A percentile compares a stretch with the other conserved stretches of the same genome.
These are phyloP conservation scores for Aselliscus stoliczkanus DNA, from an alignment of 2,797 vertebrate species.

Conservation along the genomic window DNA sequence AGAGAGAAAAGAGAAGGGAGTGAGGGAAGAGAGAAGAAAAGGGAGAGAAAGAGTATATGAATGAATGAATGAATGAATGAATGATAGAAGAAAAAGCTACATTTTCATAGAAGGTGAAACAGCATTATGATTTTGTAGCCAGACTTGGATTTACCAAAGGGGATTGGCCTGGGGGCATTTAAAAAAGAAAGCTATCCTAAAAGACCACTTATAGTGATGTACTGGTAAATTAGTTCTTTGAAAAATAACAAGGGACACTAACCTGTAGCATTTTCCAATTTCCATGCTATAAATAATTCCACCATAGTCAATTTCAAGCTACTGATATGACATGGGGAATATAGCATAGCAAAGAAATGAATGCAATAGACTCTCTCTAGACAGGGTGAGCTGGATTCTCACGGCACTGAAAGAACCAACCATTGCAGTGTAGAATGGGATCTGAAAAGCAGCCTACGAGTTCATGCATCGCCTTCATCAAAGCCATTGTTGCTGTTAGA, in stretches of 20 bases:
- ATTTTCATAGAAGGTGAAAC: neutral
- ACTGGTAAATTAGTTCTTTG: neutral
- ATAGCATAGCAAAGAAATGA: neutral
- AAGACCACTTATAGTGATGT: neutral
- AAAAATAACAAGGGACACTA: neutral
- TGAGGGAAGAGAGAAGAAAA: fast-evolving
- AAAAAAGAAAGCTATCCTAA: neutral
- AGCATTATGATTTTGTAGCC: neutral
- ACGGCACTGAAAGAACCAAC: neutral
- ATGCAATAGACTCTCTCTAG: neutral
- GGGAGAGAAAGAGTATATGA: neutral
- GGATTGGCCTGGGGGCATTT: neutral
- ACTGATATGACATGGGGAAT: neutral
- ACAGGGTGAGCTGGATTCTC: neutral
- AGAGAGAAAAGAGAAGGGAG: neutral
- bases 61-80: neutral
- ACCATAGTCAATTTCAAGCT: neutral
- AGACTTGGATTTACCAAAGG: neutral
- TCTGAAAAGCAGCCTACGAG: neutral
- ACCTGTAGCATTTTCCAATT: neutral
- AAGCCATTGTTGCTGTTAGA: neutral
- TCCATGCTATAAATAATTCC: neutral
- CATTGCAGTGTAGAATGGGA: too few species aligned
- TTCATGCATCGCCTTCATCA: neutral
- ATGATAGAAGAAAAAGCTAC: neutral